A percentile compares a stretch with the other conserved stretches of the same genome.
phyloP scores from a whole-genome alignment of 2,888 invertebrate genomes.

The Polymixis lichenea region DNA sequence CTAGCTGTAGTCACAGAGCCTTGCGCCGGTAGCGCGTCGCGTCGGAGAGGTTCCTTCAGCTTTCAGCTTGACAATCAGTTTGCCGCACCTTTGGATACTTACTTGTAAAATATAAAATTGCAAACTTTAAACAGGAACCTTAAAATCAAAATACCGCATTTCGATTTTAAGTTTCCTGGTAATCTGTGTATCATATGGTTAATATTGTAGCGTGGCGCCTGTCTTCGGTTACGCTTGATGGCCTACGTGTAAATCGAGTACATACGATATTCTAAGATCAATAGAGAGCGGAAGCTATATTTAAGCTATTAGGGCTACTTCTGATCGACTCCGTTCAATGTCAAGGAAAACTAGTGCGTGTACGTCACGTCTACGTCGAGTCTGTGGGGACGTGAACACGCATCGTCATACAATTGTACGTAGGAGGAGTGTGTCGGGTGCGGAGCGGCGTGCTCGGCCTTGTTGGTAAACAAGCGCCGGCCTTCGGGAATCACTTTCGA shows the following conservation, averaged over 20 bases:
- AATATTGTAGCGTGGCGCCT: not conserved
- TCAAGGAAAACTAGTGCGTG: constrained; percentile 30
- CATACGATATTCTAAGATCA: constrained; percentile 47
- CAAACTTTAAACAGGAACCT: not conserved
- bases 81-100: not conserved
- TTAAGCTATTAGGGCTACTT: constrained; percentile 7
- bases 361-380: not conserved
- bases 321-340: constrained; percentile 34
- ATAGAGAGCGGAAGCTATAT: constrained; percentile 9
- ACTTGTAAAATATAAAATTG: not conserved
- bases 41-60: no score
- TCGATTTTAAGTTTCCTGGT: not conserved
- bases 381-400: not conserved
- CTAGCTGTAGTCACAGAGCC: not conserved
- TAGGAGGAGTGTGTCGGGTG: not conserved
- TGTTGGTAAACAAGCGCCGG: constrained; percentile 66
- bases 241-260: constrained; percentile 10
- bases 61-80: not conserved
- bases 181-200: constrained; percentile 6
- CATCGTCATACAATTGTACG: not conserved
- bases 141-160: not conserved
- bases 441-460: constrained; percentile 3
- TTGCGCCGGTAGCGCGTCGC: not conserved
- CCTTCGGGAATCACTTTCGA: constrained; percentile 74
- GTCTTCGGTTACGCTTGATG: constrained; percentile 40